Base-by-base conservation (phyloP, 2,797 vertebrate genomes). In the Sebastolobus altivelis region DNA sequence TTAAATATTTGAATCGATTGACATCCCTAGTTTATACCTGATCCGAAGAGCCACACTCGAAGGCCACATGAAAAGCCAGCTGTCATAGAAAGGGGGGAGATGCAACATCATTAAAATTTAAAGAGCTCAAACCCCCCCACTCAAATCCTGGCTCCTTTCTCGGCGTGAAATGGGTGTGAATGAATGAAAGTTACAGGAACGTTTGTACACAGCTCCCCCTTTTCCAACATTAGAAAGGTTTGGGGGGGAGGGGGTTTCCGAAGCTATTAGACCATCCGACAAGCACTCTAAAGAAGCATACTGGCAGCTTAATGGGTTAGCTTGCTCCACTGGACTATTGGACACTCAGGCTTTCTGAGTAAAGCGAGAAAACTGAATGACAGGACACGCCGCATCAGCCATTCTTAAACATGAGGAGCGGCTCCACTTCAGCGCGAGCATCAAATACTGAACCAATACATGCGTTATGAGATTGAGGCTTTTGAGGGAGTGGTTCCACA, bases 371-470 rank as follows among this genome's bases (percentile, higher is more conserved):
- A 20, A 76, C 9, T 29, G 58, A 75, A 40, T 25, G 69, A 38
- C 33, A 12, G 55, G 46, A 70, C 20, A 80, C 72, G 79, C 55
- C 20, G 16, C 38, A 2, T 70, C 80, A 72, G 76, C 71, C 68
- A 52, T 68, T 85, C 77, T 60, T 79, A 27, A 84, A 54, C n/a
- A 18, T 1, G 9, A 61, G 9, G 14, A 69, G 52, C 33, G 56
- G 40, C 46, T 67, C 46, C 43, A 5, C 37, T 61, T 65, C 22
- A n/a, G 52, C 7, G 1, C 22, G 25, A 18, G 18, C 55, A 56
- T 65, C 6, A 40, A 16, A 25, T 60, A 14, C 14, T 37, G 35
- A 81, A 43, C 63, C 25, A 43, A 12, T 46, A 58, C 29, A 66
- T 31, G 33, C 62, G 52, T 54, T 16, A 16, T 62, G 52, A 55